Evolutionary conservation across 2,113 vertebrate species (phyloP).

Genomic region (Proterorhinus semilunaris): DNA sequence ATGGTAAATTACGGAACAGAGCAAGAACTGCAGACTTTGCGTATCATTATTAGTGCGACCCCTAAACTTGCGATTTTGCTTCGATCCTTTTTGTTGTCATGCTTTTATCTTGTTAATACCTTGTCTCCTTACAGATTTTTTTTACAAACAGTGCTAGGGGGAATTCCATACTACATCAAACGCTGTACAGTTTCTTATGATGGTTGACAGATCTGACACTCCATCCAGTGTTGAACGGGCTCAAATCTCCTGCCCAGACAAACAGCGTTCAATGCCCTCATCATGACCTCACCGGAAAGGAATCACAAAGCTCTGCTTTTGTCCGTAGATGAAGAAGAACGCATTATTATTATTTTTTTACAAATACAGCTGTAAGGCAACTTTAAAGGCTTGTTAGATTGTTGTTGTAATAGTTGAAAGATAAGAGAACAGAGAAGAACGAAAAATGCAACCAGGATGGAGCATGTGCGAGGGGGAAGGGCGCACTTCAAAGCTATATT

Average conservation of each 20-base stretch:
- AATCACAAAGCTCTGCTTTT: slow-evolving; percentile 56
- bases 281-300: slow-evolving; percentile 65
- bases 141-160: slow-evolving; percentile 26
- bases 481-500: slow-evolving; percentile 78
- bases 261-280: slow-evolving; percentile 50
- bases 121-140: background rate
- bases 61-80: too few relatives aligned
- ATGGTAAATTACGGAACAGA: too few relatives aligned
- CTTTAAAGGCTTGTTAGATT: slow-evolving; percentile 77
- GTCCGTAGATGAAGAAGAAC: slow-evolving; percentile 69
- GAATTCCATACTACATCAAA: slow-evolving; percentile 59
- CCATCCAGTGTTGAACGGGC: slow-evolving; percentile 40
- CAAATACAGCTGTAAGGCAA: slow-evolving; percentile 75
- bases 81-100: background rate
- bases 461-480: slow-evolving; percentile 22
- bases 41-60: too few relatives aligned
- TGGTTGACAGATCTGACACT: slow-evolving; percentile 60
- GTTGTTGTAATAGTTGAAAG: slow-evolving; percentile 76
- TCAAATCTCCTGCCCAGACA: slow-evolving; percentile 64
- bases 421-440: slow-evolving; percentile 73
- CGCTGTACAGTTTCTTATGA: slow-evolving; percentile 27
- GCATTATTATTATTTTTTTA: slow-evolving; percentile 60
- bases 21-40: too few relatives aligned
- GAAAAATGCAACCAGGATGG: slow-evolving; percentile 66
- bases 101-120: slow-evolving; percentile 14